A percentile compares a stretch with the other conserved stretches of the same genome.
Conservation (phyloP, 2,888 invertebrate species). For the Orchesellides sinensis region DNA sequence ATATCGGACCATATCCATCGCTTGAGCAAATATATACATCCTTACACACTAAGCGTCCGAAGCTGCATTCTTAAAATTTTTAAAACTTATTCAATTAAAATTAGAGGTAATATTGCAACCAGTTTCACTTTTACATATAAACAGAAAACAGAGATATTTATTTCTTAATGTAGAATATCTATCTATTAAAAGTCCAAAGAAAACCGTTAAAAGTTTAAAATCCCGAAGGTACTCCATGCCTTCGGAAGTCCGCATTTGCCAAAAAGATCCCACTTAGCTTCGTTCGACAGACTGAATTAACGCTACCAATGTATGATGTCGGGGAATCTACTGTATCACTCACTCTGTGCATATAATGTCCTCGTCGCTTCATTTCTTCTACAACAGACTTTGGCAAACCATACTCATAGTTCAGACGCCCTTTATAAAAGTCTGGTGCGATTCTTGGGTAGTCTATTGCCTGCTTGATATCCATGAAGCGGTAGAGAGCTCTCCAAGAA, state of each 20-base stretch:
- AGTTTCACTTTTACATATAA: background rate
- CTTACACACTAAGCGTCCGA: no score
- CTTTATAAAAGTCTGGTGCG: constrained; percentile 57
- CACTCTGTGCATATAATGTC: constrained; percentile 66
- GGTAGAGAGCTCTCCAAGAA: constrained; percentile 73
- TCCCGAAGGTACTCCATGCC: constrained; percentile 71
- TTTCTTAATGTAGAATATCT: background rate
- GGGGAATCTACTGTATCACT: constrained; percentile 42
- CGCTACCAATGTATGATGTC: constrained; percentile 63
- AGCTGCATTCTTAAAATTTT: background rate
- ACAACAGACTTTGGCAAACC: constrained; percentile 71
- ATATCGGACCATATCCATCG: no score
- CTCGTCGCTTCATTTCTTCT: constrained; percentile 69
- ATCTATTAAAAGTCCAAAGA: background rate
- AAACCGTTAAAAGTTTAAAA: constrained; percentile 69
- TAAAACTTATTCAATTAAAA: background rate
- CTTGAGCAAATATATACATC: background rate
- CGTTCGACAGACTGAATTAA: constrained; percentile 72
- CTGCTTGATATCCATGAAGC: constrained; percentile 73
- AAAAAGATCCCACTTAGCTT: constrained; percentile 62
- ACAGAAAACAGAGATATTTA: background rate
- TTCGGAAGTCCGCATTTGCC: constrained; percentile 74
- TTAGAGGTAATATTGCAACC: background rate
- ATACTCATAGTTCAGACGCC: constrained; percentile 71
- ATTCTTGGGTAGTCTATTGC: constrained; percentile 73